A percentile compares a stretch with the other conserved stretches of the same genome.
phyloP scores from a whole-genome alignment of 2,797 vertebrate species.

The Buphagus erythrorhynchus region DNA sequence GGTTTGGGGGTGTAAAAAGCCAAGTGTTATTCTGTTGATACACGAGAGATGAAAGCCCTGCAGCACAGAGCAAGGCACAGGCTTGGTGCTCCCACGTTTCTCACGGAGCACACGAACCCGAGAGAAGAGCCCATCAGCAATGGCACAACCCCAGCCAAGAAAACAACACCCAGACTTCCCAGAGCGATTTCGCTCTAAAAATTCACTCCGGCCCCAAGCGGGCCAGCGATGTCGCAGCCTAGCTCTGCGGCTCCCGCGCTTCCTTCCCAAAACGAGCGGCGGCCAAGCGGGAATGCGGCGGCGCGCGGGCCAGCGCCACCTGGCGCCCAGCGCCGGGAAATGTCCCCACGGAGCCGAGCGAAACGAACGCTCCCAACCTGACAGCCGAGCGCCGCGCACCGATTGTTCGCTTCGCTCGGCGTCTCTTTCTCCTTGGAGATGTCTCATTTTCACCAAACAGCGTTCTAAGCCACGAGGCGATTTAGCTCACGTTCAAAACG shows the following conservation, averaged over 20 bases:
- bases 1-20: background rate
- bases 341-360: background rate
- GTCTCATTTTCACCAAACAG: background rate
- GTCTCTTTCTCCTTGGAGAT: background rate
- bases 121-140: background rate
- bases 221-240: background rate
- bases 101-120: background rate
- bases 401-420: accelerated
- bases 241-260: background rate
- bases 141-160: background rate
- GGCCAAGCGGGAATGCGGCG: background rate
- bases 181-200: background rate
- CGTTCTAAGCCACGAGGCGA: background rate
- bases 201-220: background rate
- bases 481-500: background rate
- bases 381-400: no score
- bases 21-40: background rate
- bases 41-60: background rate
- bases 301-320: constrained; percentile 22
- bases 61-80: background rate
- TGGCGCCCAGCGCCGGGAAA: background rate
- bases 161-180: background rate
- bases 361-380: no score
- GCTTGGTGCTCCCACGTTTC: background rate
- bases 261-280: background rate